These are phyloP conservation scores for Venustaconcha ellipsiformis DNA, from an alignment of 1,140 invertebrate species.

Conservation along the genomic window DNA sequence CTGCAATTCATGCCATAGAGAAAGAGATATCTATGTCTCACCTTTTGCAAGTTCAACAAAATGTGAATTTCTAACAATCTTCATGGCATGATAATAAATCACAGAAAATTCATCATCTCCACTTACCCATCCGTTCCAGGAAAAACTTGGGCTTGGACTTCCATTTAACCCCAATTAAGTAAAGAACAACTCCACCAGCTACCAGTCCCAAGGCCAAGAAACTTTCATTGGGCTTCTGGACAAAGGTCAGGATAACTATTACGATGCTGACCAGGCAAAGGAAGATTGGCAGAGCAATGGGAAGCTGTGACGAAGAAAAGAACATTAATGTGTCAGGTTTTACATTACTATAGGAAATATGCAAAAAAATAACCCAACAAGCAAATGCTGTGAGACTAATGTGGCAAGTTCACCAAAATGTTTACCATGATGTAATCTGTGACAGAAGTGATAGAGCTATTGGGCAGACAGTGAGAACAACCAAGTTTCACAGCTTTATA, in stretches of 20 bases:
- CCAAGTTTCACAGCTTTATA: too few species aligned
- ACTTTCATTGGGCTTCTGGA: conserved; percentile 84
- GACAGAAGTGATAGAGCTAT: too few species aligned
- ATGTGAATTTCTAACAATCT: neutral
- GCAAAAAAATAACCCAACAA: too few species aligned
- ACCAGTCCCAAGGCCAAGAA: conserved; percentile 80
- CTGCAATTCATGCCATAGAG: neutral
- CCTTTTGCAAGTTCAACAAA: neutral
- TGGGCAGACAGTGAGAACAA: too few species aligned
- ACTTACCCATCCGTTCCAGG: conserved; percentile 78
- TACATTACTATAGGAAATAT: too few species aligned
- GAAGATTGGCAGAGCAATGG: conserved; percentile 55
- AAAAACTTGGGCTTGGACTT: conserved; percentile 78
- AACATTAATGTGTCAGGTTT: too few species aligned
- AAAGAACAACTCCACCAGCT: conserved; percentile 72
- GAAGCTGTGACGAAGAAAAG: conserved; percentile 43
- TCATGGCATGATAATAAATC: too few species aligned
- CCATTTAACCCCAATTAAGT: conserved; percentile 69
- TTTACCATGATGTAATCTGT: too few species aligned
- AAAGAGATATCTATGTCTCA: neutral
- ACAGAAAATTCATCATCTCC: conserved; percentile 75
- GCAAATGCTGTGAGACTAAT: too few species aligned
- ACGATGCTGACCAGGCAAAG: conserved; percentile 59
- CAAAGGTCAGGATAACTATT: conserved; percentile 62
- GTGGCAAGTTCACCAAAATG: too few species aligned